Evolutionary conservation across 2,888 invertebrate genomes (phyloP), one percentile per base, ranked within the genome.

Genomic region (Lamproptera curius): DNA sequence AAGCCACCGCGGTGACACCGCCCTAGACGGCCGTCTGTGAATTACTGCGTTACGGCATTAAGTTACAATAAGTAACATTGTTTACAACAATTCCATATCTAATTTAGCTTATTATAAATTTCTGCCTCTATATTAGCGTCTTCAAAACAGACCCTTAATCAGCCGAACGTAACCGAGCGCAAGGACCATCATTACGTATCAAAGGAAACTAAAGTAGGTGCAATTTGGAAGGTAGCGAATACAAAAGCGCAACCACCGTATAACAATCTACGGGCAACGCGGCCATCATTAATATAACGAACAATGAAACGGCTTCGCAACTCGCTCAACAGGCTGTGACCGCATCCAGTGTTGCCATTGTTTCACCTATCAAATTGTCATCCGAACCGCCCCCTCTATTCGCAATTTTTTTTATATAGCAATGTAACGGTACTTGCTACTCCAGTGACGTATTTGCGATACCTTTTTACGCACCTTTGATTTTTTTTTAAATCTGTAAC

Each of bases 231-330:
- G n/a, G n/a, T n/a, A n/a, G n/a, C n/a, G n/a, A n/a, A n/a, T n/a
- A 53, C 55, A 52, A 62, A 61, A 58, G 58, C 68, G 73, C 75
- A 80, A 50, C 58, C 58, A 73, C 71, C 79, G 73, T 82, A 66
- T 70, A 77, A 76, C 71, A 74, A 81, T 68, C 61, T 53, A 63
- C 70, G 61, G 53, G 65, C 35, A 73, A 76, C 71, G 79, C 72
- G 71, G 65, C 70, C 71, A 72, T 76, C 69, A 75, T 79, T 74
- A 73, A 63, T 68, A 69, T 69, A 71, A 67, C 73, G 58, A 71
- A 67, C 65, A 67, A 83, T 80, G 84, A 83, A 82, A 83, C 70
- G 59, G 65, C 77, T 74, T 62, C 77, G 83, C 84, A 86, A 86
- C 63, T 55, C 52, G 75, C 52, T 62, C 85, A 85, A 76, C 86